Evolutionary conservation across 2,113 vertebrate genomes (phyloP).

Genomic region (Corythornis cristatus): DNA sequence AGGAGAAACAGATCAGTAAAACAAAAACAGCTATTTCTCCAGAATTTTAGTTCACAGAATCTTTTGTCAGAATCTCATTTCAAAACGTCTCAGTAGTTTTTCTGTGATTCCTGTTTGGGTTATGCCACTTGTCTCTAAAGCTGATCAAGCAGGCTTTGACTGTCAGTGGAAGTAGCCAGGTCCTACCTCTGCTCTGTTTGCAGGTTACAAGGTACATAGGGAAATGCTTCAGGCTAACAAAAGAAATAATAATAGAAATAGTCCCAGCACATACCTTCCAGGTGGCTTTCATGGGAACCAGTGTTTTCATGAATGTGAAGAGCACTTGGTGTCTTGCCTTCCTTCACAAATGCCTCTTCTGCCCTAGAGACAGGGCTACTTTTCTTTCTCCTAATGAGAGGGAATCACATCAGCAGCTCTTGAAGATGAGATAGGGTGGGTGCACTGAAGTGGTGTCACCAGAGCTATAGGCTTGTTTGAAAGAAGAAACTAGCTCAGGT

Average conservation of each 20-base stretch:
- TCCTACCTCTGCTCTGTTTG: not conserved
- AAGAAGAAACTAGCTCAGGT: not conserved
- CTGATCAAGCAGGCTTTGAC: not conserved
- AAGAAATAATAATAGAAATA: not conserved
- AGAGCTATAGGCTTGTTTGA: not conserved
- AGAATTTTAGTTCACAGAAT: not conserved
- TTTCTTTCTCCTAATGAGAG: not conserved
- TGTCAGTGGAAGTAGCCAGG: not conserved
- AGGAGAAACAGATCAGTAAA: not conserved
- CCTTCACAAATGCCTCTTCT: not conserved
- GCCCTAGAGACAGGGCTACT: rapidly evolving
- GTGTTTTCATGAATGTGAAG: not conserved
- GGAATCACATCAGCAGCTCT: not conserved
- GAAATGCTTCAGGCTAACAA: not conserved
- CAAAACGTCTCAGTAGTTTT: not conserved
- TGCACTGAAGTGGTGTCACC: not conserved
- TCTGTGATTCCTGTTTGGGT: not conserved
- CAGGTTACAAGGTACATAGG: not conserved
- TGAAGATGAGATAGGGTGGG: not conserved
- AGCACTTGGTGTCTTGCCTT: not conserved
- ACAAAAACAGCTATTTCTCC: not conserved
- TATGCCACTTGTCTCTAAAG: not conserved
- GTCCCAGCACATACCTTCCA: not conserved
- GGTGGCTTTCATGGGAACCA: not conserved
- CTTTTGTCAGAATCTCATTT: not conserved